These are phyloP conservation scores for Ptychobarbus kaznakovi DNA, from an alignment of 2,797 vertebrate genomes.

Conservation along the genomic window DNA sequence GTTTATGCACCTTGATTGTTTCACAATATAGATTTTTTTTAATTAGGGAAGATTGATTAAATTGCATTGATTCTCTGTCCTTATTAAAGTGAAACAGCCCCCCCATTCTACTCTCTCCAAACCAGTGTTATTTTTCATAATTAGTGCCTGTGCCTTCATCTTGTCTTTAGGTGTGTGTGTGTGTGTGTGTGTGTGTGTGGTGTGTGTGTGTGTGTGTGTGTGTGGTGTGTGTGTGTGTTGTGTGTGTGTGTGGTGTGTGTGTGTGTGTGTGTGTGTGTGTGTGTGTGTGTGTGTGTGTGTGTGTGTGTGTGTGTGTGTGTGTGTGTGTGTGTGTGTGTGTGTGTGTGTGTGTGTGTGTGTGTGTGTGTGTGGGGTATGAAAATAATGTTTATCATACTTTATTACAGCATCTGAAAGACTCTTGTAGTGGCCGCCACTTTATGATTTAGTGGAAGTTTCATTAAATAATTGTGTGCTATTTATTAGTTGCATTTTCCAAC, in stretches of 20 bases:
- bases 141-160: conserved; percentile 65
- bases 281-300: not conserved
- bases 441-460: conserved; percentile 56
- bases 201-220: conserved; percentile 15
- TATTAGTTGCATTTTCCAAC: not conserved
- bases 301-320: conserved; percentile 38
- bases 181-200: conserved; percentile 29
- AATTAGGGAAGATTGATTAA: conserved; percentile 80
- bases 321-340: conserved; percentile 26
- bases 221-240: too few relatives aligned
- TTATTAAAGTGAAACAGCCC: conserved; percentile 74
- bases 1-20: conserved; percentile 80
- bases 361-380: conserved; percentile 20
- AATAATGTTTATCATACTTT: conserved; percentile 65
- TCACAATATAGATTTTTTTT: conserved; percentile 77
- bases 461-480: not conserved
- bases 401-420: conserved; percentile 62
- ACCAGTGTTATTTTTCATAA: conserved; percentile 76
- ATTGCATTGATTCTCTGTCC: conserved; percentile 76
- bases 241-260: conserved; percentile 22
- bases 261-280: conserved; percentile 25
- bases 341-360: not conserved
- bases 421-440: conserved; percentile 60
- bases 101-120: conserved; percentile 14
- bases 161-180: conserved; percentile 21